phyloP scores from a whole-genome alignment of 1,140 invertebrate species.

The Drosophila santomea region DNA sequence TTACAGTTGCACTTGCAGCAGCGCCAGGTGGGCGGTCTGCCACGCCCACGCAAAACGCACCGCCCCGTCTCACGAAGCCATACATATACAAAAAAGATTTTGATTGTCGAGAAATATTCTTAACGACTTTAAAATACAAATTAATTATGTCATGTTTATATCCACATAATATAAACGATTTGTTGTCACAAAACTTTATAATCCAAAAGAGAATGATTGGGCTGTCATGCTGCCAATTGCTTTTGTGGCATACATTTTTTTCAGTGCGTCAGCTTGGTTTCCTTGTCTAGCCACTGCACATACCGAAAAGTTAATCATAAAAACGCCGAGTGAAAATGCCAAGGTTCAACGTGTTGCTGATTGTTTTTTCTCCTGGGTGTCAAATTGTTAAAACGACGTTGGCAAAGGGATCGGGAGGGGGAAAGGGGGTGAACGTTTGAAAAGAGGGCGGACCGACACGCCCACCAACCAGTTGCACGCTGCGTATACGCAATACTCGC shows the following conservation, averaged over 20 bases:
- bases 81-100: not conserved
- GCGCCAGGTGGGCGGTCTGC: conserved; percentile 27
- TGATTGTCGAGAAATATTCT: not conserved
- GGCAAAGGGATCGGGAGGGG: not conserved
- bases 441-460: conserved; percentile 2
- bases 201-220: no score
- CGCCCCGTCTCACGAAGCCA: not conserved
- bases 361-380: conserved; percentile 56
- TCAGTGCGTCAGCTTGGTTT: conserved; percentile 5
- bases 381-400: conserved; percentile 5
- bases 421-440: not conserved
- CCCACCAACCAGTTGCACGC: conserved; percentile 54
- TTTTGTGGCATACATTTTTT: no score
- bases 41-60: conserved; percentile 10
- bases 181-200: not conserved
- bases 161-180: not conserved
- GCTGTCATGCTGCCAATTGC: no score
- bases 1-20: conserved; percentile 19
- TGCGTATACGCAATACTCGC: conserved; percentile 58
- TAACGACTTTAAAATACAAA: not conserved
- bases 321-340: conserved; percentile 53
- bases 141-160: not conserved
- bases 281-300: conserved; percentile 11
- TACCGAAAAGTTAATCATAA: conserved; percentile 64
- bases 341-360: conserved; percentile 72